Evolutionary conservation across 2,888 invertebrate species (phyloP), one percentile per base, ranked within the genome.

Genomic region (Trichacis sp.): DNA sequence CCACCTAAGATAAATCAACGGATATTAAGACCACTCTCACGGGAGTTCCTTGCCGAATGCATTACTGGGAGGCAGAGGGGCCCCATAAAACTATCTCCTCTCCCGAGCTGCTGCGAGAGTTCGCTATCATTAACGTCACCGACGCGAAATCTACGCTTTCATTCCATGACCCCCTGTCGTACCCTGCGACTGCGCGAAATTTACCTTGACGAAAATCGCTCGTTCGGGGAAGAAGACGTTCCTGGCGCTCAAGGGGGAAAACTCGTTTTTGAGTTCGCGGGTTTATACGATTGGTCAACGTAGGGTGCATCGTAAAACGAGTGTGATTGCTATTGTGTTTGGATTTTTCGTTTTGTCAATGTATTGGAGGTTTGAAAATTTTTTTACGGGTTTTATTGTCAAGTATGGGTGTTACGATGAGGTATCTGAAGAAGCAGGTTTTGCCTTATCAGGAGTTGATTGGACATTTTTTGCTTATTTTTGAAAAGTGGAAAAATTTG

Each of bases 1-100:
- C 81, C 78, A 78, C 77, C 77, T 77, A 66, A 81, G 78, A 82
- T 82, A 82, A 82, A 82, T 82, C 82, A 81, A 79, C 75, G 76
- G 79, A 81, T 82, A 81, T 82, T 81, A 81, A 81, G 81, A 79
- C 78, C 79, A 73, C 73, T 71, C 74, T 71, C 65, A 60, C 59
- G 67, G 58, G 70, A 62, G 69, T 72, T 72, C 68, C 70, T 69
- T 68, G 71, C 69, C 71, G 69, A 78, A 78, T 73, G 75, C 77
- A 77, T 78, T 78, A 73, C 74, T 65, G 70, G 60, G 68, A 75
- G 77, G 74, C 73, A 76, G 75, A 75, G 74, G 78, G 68, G 77
- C 71, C 69, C 70, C 78, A 75, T 78, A 77, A 78, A 78, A 77
- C 75, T 76, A 76, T 75, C 76, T 70, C 67, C 64, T 69, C 65